Conservation (phyloP, 2,113 vertebrate species). For the Lepus timidus region DNA sequence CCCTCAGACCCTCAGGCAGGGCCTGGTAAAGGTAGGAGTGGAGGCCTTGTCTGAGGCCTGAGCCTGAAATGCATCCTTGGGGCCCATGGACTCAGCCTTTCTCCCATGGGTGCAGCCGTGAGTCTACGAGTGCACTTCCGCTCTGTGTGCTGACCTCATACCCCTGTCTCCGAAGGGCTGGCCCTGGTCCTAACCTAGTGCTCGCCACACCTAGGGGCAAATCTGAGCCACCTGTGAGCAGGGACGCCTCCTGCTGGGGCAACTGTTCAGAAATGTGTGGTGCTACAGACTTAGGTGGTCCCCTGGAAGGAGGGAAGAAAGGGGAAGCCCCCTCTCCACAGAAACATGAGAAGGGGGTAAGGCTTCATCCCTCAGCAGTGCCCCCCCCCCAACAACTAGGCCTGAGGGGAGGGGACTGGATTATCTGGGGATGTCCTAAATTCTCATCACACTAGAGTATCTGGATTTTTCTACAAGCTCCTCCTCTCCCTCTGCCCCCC, state of each 20-base stretch:
- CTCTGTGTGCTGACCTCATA: no score
- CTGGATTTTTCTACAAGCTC: neutral
- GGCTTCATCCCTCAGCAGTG: neutral
- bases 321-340: neutral
- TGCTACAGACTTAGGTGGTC: neutral
- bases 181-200: neutral
- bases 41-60: neutral
- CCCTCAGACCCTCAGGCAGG: no score
- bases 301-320: neutral
- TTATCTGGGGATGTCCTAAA: no score
- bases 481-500: neutral
- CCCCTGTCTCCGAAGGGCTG: neutral
- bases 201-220: neutral
- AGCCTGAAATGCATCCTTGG: neutral
- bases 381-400: neutral
- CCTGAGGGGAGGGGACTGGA: neutral
- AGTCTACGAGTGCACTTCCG: no score
- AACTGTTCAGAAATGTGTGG: no score
- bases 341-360: neutral
- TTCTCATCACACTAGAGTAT: neutral
- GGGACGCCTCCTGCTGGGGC: neutral
- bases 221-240: neutral
- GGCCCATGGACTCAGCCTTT: neutral
- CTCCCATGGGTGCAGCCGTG: neutral
- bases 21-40: neutral